Percentiles rank a stretch among this genome's conserved stretches.
phyloP scores from a whole-genome alignment of 64 coral and sea anemone species.

The Stichodactyla helianthus region DNA sequence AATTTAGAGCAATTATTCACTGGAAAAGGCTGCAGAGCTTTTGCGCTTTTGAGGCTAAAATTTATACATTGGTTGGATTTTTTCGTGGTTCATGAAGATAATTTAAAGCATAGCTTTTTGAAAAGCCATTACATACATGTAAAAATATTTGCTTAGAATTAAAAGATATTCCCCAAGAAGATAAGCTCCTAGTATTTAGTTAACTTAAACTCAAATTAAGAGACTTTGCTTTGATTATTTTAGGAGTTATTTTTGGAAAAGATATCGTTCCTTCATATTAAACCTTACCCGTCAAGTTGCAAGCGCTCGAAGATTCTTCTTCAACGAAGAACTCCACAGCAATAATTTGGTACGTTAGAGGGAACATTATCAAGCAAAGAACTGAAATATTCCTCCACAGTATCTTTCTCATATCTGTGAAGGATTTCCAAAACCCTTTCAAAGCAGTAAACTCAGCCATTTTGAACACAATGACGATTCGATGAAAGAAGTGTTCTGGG shows the following conservation, averaged over 20 bases:
- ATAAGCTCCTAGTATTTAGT: too few species aligned
- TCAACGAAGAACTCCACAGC: conserved; percentile 71
- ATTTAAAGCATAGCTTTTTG: too few species aligned
- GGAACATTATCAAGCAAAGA: conserved; percentile 49
- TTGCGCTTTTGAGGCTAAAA: background rate
- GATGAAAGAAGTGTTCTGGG: background rate
- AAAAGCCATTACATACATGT: too few species aligned
- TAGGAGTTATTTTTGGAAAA: background rate
- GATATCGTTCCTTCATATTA: background rate
- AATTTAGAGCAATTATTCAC: background rate
- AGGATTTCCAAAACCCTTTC: conserved; percentile 38
- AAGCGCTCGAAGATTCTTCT: conserved; percentile 22
- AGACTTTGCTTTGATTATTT: background rate
- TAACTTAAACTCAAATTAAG: too few species aligned
- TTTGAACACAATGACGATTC: background rate
- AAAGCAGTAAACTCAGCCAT: background rate
- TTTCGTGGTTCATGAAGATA: too few species aligned
- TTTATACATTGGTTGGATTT: background rate
- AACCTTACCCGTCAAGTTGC: conserved; percentile 52
- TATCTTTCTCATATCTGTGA: conserved; percentile 42
- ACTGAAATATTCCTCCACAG: conserved; percentile 51
- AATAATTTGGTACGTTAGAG: conserved; percentile 70
- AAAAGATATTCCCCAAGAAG: too few species aligned
- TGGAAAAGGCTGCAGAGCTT: background rate
- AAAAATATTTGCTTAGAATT: too few species aligned